These are phyloP conservation scores for Ophion ellenae DNA, from an alignment of 2,888 invertebrate species.

Conservation along the genomic window DNA sequence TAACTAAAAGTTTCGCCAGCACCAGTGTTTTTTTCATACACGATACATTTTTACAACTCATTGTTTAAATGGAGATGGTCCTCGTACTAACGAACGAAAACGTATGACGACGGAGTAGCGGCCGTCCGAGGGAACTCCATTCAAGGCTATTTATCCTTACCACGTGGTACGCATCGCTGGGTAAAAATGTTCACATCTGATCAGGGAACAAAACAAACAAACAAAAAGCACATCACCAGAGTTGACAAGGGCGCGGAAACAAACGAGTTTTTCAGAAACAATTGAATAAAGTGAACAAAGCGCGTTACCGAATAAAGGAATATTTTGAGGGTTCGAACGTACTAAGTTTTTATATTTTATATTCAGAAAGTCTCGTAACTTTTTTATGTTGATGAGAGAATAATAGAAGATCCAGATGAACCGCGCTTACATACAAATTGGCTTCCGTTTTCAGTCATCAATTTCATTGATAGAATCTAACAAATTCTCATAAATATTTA, in stretches of 20 bases:
- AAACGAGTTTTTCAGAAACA: slow-evolving; percentile 23
- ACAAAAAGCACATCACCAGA: slow-evolving; percentile 25
- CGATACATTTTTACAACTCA: slow-evolving; percentile 39
- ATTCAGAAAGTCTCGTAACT: too few relatives aligned
- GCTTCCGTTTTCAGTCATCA: too few relatives aligned
- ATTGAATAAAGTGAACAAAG: slow-evolving; percentile 5
- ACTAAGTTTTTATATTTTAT: too few relatives aligned
- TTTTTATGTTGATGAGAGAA: too few relatives aligned
- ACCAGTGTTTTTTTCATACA: slow-evolving; percentile 28
- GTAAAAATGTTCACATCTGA: slow-evolving; percentile 58
- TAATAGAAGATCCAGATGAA: too few relatives aligned
- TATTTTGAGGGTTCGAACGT: not conserved
- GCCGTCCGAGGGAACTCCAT: slow-evolving; percentile 17
- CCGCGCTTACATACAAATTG: too few relatives aligned
- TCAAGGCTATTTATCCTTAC: slow-evolving; percentile 39
- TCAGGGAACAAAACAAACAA: slow-evolving; percentile 22
- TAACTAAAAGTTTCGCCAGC: slow-evolving; percentile 13
- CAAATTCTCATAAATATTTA: too few relatives aligned
- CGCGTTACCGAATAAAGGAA: slow-evolving; percentile 28
- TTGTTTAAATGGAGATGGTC: slow-evolving; percentile 40
- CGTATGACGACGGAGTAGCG: slow-evolving; percentile 36
- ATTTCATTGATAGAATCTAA: too few relatives aligned
- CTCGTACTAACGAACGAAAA: slow-evolving; percentile 14
- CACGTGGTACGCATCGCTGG: slow-evolving; percentile 59
- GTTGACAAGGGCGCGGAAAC: slow-evolving; percentile 42